A percentile compares a stretch with the other conserved stretches of the same genome.
phyloP scores from a whole-genome alignment of 2,797 vertebrate genomes.

The Hipposideros larvatus region DNA sequence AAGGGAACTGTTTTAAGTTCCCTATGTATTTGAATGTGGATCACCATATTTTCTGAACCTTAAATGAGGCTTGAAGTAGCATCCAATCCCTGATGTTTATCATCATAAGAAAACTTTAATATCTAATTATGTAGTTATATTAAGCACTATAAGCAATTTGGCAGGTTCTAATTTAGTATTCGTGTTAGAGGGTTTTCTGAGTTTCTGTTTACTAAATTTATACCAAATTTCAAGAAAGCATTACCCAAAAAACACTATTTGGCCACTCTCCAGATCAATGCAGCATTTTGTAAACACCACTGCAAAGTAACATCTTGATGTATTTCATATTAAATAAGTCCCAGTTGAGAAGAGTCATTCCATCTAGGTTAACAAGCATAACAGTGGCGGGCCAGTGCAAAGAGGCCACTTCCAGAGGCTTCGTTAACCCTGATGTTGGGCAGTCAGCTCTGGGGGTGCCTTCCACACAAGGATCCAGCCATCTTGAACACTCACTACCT shows the following conservation, averaged over 20 bases:
- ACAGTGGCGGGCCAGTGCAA: background rate
- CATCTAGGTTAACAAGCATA: background rate
- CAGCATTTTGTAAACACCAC: background rate
- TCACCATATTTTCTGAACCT: background rate
- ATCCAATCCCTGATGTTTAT: background rate
- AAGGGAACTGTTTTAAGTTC: background rate
- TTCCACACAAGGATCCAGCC: background rate
- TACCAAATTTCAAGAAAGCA: background rate
- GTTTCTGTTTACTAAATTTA: constrained; percentile 61
- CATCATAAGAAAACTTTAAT: constrained; percentile 17
- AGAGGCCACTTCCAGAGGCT: background rate
- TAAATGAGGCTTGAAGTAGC: background rate
- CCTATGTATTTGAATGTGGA: background rate
- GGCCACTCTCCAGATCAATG: background rate
- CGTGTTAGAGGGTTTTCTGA: constrained; percentile 27
- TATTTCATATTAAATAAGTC: background rate
- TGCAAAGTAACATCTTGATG: background rate
- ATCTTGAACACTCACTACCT: background rate
- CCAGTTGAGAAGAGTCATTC: background rate
- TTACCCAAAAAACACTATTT: constrained; percentile 45
- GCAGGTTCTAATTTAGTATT: constrained; percentile 19
- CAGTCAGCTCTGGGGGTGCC: background rate
- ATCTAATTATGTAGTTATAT: background rate
- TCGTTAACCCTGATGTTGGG: background rate
- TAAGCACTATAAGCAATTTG: background rate